These are phyloP conservation scores for Rhyacophila evoluta DNA, from an alignment of 2,888 invertebrate species.

Conservation along the genomic window DNA sequence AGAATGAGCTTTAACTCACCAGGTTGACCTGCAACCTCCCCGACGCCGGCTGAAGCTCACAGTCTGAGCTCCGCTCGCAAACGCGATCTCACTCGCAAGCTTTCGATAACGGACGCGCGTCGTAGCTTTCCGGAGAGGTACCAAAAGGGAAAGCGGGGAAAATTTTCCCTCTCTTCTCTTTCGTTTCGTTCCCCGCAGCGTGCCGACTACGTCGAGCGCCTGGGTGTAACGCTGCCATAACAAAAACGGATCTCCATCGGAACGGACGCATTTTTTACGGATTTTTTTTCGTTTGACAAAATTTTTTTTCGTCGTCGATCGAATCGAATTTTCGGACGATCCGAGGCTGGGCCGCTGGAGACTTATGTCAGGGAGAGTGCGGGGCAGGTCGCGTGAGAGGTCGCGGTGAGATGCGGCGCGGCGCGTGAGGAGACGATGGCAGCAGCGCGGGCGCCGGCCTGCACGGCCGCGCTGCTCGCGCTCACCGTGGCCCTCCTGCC, in stretches of 20 bases:
- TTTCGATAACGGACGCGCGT: constrained; percentile 35
- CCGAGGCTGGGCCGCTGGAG: constrained; percentile 18
- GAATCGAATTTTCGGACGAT: neutral
- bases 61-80: constrained; percentile 48
- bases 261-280: constrained; percentile 39
- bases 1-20: constrained; percentile 18
- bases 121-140: constrained; percentile 53
- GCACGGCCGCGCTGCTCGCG: constrained; percentile 72
- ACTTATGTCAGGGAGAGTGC: constrained; percentile 44
- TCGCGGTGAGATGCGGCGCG: constrained; percentile 56
- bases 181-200: constrained; percentile 56
- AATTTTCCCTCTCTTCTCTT: constrained; percentile 1
- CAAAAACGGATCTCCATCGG: constrained; percentile 39
- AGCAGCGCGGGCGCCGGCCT: constrained; percentile 68
- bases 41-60: constrained; percentile 55
- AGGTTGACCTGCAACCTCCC: constrained; percentile 53
- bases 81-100: constrained; percentile 9
- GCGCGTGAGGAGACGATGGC: constrained; percentile 40
- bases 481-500: constrained; percentile 72
- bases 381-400: constrained; percentile 55
- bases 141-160: constrained; percentile 58
- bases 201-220: constrained; percentile 58
- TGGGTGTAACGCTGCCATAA: constrained; percentile 37
- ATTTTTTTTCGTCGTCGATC: constrained; percentile 23
- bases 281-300: neutral